Conservation (phyloP, 2,797 vertebrate species). For the Malurus leucopterus region DNA sequence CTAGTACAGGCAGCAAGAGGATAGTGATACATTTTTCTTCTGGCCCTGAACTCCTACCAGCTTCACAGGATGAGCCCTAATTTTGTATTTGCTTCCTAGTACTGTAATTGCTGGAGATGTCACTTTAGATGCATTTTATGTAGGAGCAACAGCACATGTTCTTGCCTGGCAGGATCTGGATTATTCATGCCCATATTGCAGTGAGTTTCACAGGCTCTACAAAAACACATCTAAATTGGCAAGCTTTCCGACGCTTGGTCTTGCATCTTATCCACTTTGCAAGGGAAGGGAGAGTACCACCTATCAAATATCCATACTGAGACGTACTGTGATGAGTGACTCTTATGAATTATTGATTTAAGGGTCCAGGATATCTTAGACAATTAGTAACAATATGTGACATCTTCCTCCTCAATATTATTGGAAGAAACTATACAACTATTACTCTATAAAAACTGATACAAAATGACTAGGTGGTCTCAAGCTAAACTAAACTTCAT, state of each 20-base stretch:
- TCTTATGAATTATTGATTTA: background rate
- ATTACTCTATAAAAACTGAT: background rate
- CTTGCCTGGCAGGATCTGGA: conserved; percentile 33
- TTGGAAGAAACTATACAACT: background rate
- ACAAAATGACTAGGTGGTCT: background rate
- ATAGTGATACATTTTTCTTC: background rate
- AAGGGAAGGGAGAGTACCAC: background rate
- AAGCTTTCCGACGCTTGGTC: background rate
- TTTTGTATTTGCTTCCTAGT: conserved; percentile 3
- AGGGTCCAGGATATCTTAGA: background rate
- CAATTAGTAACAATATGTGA: background rate
- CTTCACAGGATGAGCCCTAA: background rate
- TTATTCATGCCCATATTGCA: conserved; percentile 48
- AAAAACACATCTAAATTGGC: background rate
- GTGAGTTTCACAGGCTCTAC: background rate
- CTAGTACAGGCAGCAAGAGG: background rate
- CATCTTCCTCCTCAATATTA: background rate
- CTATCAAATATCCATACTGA: background rate
- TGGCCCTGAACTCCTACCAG: background rate
- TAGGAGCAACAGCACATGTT: conserved; percentile 43
- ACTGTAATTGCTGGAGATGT: conserved; percentile 15
- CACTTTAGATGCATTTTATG: conserved; percentile 32
- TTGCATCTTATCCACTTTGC: background rate
- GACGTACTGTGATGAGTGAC: background rate
- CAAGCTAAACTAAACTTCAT: background rate